These are phyloP conservation scores for Ceratina japonica DNA, from an alignment of 1,140 invertebrate genomes.

Conservation along the genomic window DNA sequence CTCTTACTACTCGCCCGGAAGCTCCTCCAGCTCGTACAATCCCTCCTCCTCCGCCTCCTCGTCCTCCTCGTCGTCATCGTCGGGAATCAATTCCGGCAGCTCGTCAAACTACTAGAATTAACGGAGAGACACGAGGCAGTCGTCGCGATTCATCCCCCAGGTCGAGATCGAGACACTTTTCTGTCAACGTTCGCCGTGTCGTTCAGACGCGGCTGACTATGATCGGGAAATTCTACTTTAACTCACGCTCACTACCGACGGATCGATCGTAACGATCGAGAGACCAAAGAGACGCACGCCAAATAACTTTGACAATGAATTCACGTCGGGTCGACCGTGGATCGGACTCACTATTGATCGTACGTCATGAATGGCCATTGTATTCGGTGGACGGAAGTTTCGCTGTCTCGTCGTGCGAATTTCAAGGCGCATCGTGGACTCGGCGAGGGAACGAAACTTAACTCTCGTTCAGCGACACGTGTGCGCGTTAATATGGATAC, in stretches of 20 bases:
- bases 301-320: conserved; percentile 48
- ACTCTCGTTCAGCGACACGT: conserved; percentile 12
- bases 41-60: conserved; percentile 79
- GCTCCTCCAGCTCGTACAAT: conserved; percentile 76
- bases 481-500: conserved; percentile 6
- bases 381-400: background rate
- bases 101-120: conserved; percentile 75
- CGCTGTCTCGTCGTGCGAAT: background rate
- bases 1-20: conserved; percentile 86
- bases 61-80: conserved; percentile 65
- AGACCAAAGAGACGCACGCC: conserved; percentile 65
- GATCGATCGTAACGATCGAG: conserved; percentile 44
- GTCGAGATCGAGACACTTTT: no score
- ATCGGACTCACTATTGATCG: background rate
- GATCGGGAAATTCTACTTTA: background rate
- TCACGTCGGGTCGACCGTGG: conserved; percentile 30
- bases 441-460: background rate
- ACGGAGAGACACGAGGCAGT: background rate
- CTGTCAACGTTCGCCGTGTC: no score
- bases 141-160: background rate
- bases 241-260: conserved; percentile 24
- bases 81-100: conserved; percentile 78
- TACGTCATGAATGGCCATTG: background rate
- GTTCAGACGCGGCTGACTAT: no score
- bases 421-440: background rate